Percentiles rank a stretch among this genome's conserved stretches.
Evolutionary conservation across 2,888 invertebrate species (phyloP).

Genomic region (Esperia sulphurella): DNA sequence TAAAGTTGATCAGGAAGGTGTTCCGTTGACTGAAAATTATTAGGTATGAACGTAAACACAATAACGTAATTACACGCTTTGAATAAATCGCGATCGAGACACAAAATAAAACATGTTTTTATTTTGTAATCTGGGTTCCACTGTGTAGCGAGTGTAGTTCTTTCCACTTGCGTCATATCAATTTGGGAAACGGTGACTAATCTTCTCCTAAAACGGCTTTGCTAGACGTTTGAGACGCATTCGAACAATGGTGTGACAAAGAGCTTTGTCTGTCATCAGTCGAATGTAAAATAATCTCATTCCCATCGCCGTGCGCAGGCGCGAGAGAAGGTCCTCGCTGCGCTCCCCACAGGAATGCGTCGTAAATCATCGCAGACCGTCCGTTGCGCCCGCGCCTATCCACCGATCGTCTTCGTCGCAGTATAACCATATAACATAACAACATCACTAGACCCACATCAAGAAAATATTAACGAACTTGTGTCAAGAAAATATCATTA

Average conservation of each 20-base stretch:
- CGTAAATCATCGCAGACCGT: constrained; percentile 53
- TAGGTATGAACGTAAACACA: too few relatives aligned
- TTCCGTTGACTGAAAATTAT: too few relatives aligned
- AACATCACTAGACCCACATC: neutral
- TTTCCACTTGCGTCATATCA: constrained; percentile 9
- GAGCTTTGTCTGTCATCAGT: constrained; percentile 54
- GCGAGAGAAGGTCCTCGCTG: constrained; percentile 32
- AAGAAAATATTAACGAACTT: neutral
- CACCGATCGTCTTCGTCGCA: neutral
- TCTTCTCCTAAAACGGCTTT: constrained; percentile 22
- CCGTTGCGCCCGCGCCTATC: constrained; percentile 5
- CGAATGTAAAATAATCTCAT: constrained; percentile 57
- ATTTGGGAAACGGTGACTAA: constrained; percentile 27
- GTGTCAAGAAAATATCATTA: neutral
- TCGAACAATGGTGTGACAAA: constrained; percentile 40
- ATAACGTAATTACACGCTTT: too few relatives aligned
- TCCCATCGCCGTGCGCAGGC: constrained; percentile 47
- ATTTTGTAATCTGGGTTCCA: neutral
- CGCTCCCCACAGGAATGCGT: constrained; percentile 58
- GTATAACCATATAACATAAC: too few relatives aligned
- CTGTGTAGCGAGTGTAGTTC: neutral
- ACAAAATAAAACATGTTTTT: neutral
- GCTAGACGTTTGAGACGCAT: constrained; percentile 15
- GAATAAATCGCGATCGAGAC: too few relatives aligned
- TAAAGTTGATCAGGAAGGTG: too few relatives aligned